phyloP scores from a whole-genome alignment of 2,797 vertebrate genomes.

The Sus cebifrons region DNA sequence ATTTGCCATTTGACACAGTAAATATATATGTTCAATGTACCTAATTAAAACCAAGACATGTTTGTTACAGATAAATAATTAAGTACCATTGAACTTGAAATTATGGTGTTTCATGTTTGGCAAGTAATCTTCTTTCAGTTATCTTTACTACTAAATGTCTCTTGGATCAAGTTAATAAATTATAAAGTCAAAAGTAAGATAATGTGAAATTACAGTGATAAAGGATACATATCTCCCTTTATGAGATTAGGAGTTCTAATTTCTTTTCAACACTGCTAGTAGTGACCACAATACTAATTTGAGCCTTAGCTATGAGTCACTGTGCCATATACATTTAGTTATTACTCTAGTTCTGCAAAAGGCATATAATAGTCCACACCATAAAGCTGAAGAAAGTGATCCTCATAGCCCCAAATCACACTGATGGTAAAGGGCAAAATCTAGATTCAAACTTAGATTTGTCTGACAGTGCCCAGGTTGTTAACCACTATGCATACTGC shows the following conservation, averaged over 20 bases:
- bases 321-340: background rate
- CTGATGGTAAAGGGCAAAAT: background rate
- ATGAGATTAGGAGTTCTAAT: background rate
- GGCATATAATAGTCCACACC: background rate
- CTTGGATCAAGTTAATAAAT: background rate
- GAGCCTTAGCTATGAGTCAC: background rate
- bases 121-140: background rate
- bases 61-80: conserved; percentile 15
- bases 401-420: background rate
- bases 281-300: background rate
- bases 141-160: conserved; percentile 6
- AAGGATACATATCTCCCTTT: background rate
- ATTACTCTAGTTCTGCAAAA: background rate
- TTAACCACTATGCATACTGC: background rate
- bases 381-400: background rate
- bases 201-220: background rate
- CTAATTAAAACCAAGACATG: background rate
- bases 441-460: background rate
- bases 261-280: background rate
- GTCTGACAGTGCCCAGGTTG: background rate
- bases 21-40: background rate
- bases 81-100: background rate
- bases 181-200: conserved; percentile 29
- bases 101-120: conserved; percentile 12
- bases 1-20: background rate